phyloP scores from a whole-genome alignment of 2,113 vertebrate species.

The Oncorhynchus keta region DNA sequence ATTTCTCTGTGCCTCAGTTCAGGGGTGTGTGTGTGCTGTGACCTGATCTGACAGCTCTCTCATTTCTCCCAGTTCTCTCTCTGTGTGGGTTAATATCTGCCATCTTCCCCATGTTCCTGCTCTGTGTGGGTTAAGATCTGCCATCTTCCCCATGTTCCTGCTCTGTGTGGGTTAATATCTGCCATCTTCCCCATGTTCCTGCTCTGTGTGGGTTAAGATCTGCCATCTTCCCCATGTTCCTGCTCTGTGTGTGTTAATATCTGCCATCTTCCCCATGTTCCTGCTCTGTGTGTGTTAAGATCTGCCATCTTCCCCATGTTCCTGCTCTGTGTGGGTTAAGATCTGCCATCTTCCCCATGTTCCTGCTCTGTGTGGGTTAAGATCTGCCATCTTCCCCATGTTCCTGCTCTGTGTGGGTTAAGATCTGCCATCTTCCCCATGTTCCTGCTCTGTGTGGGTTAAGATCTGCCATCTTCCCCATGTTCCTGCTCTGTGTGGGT shows the following conservation, averaged over 20 bases:
- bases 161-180: too few species aligned
- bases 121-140: too few species aligned
- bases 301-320: too few species aligned
- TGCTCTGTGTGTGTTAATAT: too few species aligned
- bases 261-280: too few species aligned
- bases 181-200: too few species aligned
- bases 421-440: not conserved
- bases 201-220: too few species aligned
- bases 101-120: not conserved
- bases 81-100: constrained; percentile 1
- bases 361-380: not conserved
- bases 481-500: too few species aligned
- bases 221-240: not conserved
- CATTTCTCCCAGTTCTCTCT: not conserved
- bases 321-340: not conserved
- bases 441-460: not conserved
- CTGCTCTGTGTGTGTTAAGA: too few species aligned
- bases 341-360: not conserved
- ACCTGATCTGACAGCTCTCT: constrained; percentile 1
- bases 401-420: constrained; percentile 4
- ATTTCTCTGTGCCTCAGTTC: not conserved
- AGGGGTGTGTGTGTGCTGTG: not conserved
- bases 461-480: too few species aligned
- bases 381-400: not conserved
- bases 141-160: too few species aligned